Base-by-base conservation (phyloP, 2,797 vertebrate species). In the Thunnus albacares region DNA sequence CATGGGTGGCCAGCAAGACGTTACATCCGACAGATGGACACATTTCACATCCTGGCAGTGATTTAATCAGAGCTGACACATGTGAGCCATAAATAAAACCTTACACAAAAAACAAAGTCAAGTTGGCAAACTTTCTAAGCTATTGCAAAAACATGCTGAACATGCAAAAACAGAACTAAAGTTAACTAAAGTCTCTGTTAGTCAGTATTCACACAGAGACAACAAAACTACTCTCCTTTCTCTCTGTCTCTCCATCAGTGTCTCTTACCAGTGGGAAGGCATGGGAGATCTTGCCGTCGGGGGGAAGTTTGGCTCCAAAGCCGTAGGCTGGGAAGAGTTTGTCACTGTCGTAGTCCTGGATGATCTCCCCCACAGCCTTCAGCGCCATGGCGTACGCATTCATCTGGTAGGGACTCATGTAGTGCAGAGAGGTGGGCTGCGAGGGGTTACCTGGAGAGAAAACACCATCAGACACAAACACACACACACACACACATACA, bases 301-400 rank as follows among this genome's bases (percentile, higher is more conserved):
- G 97, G 26, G 97, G 97, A 70, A 98, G 90, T 91, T 97, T 98
- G 77, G 97, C 97, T 1, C 97, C 97, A 2, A 98, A 98, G 80
- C 97, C 97, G 0, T 97, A 97, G 6, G 97, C 97, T 0, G 97
- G 97, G 89, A 97, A 98, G 85, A 97, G 96, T 88, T 97, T 98
- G 96, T 98, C 97, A 0, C 96, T 98, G 95, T 98, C 97, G 4
- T 98, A 98, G 95, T 98, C 97, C 93, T 98, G 97, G 89, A 98
- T 97, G 92, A 98, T 96, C 90, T 98, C 97, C 17, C 97, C 97
- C 67, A 98, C 97, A 1, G 97, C 97, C 91, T 97, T 98, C 80
- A 98, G 93, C 0, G 97, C 97, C 96, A 98, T 96, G 87, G 97
- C 97, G 1, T 98, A 98, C 33, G 96, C 95, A 11, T 97, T 98